phyloP scores from a whole-genome alignment of 2,113 vertebrate genomes.

The Megalops atlanticus region DNA sequence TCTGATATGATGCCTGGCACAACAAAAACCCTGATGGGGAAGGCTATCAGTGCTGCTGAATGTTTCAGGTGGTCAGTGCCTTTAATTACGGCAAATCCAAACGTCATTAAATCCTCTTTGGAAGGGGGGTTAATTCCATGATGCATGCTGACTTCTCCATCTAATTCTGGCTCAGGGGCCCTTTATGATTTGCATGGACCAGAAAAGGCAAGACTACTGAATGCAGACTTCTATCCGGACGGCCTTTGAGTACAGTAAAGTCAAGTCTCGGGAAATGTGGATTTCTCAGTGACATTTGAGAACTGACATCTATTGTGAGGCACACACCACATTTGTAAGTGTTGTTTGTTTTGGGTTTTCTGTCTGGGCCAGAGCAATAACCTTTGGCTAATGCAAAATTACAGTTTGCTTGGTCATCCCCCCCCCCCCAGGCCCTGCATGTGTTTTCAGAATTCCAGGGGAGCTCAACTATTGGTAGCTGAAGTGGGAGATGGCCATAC shows the following conservation, averaged over 20 bases:
- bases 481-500: background rate
- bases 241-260: background rate
- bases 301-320: background rate
- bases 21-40: conserved; percentile 5
- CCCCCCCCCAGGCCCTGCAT: background rate
- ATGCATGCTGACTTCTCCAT: conserved; percentile 19
- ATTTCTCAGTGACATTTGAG: background rate
- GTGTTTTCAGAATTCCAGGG: background rate
- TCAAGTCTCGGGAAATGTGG: background rate
- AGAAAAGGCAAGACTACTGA: conserved; percentile 31
- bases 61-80: conserved; percentile 39
- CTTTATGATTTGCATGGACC: conserved; percentile 26
- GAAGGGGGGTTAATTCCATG: conserved; percentile 48
- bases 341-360: background rate
- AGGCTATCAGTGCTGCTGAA: background rate
- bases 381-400: background rate
- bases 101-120: conserved; percentile 56
- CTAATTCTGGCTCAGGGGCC: conserved; percentile 45
- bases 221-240: background rate
- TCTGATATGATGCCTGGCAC: background rate
- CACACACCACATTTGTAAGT: background rate
- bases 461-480: background rate
- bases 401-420: background rate
- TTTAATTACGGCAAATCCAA: conserved; percentile 51
- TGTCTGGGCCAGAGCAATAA: background rate